Evolutionary conservation across 2,113 vertebrate species (phyloP).

Genomic region (Sceloporus undulatus): DNA sequence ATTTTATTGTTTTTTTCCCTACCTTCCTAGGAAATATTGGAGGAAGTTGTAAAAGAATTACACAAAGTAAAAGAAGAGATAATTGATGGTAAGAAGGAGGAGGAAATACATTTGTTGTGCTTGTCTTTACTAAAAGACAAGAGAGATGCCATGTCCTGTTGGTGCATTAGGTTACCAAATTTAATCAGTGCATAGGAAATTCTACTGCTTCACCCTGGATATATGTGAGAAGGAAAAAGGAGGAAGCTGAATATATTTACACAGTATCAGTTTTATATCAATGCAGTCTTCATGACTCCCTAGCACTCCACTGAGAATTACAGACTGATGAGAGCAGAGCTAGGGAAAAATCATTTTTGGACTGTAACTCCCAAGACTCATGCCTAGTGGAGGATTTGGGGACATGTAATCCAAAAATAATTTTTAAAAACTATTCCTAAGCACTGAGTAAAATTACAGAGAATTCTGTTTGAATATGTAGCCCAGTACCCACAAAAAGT

Average conservation of each 20-base stretch:
- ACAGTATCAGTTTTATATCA: background rate
- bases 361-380: too few relatives aligned
- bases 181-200: background rate
- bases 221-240: background rate
- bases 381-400: background rate
- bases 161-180: background rate
- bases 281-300: background rate
- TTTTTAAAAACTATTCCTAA: too few relatives aligned
- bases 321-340: background rate
- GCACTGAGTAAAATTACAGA: background rate
- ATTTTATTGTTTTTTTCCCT: constrained; percentile 65
- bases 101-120: background rate
- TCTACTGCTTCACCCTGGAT: background rate
- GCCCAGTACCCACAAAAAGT: background rate
- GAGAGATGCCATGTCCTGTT: background rate
- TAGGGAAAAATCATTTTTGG: background rate
- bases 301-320: background rate
- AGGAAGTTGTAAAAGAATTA: constrained; percentile 97
- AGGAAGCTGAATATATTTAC: background rate
- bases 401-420: background rate
- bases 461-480: background rate
- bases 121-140: constrained; percentile 16
- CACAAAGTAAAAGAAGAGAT: constrained; percentile 99
- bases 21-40: constrained; percentile 93
- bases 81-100: constrained; percentile 91